phyloP scores from a whole-genome alignment of 2,113 vertebrate genomes.

The Pelusios castaneus region DNA sequence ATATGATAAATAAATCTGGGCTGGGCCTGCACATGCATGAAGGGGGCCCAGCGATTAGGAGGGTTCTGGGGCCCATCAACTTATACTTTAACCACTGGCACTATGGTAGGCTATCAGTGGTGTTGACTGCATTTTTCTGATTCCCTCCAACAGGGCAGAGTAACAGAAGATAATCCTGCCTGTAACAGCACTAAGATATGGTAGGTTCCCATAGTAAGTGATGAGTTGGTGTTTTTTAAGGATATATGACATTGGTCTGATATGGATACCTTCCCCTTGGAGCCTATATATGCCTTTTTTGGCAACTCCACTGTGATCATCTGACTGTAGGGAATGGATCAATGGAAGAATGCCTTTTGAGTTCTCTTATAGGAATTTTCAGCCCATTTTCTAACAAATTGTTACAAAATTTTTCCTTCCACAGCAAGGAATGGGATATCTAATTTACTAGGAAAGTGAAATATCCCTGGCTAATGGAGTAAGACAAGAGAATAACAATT shows the following conservation, averaged over 20 bases:
- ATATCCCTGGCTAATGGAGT: not conserved
- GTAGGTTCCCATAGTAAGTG: not conserved
- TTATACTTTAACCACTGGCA: not conserved
- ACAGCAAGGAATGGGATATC: constrained; percentile 32
- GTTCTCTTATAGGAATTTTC: constrained; percentile 26
- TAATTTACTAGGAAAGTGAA: not conserved
- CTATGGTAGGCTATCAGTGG: not conserved
- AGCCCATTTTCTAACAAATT: constrained; percentile 37
- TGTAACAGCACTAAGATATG: not conserved
- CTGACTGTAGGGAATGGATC: not conserved
- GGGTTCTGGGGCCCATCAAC: too few relatives aligned
- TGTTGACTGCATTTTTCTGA: not conserved
- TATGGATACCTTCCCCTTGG: not conserved
- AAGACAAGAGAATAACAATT: not conserved
- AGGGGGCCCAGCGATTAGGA: too few relatives aligned
- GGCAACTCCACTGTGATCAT: not conserved
- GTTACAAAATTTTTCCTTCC: constrained; percentile 20
- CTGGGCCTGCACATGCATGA: too few relatives aligned
- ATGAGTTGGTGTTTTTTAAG: not conserved
- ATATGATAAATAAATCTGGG: too few relatives aligned
- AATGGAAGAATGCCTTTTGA: not conserved
- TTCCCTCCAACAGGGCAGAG: not conserved
- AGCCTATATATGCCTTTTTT: constrained; percentile 6
- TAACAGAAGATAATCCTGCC: not conserved
- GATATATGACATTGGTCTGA: not conserved